phyloP scores from a whole-genome alignment of 1,140 invertebrate genomes.

The Papilio xuthus region DNA sequence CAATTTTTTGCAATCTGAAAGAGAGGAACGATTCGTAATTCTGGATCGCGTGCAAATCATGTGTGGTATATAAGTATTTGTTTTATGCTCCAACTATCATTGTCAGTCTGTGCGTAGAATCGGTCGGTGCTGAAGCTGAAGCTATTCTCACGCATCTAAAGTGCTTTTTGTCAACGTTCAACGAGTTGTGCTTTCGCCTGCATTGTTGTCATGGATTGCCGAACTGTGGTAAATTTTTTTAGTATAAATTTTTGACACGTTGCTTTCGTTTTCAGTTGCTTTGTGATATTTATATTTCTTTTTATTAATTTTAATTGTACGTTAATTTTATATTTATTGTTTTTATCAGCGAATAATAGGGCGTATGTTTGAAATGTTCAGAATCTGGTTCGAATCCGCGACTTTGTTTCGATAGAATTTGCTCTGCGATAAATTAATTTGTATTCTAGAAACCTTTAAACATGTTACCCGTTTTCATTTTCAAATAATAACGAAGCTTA shows the following conservation, averaged over 20 bases:
- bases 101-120: constrained; percentile 43
- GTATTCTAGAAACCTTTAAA: not conserved
- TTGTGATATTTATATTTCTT: not conserved
- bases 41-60: constrained; percentile 48
- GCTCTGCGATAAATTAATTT: not conserved
- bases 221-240: constrained; percentile 66
- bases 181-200: constrained; percentile 60
- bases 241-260: constrained; percentile 9
- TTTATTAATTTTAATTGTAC: too few species aligned
- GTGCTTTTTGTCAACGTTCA: constrained; percentile 49
- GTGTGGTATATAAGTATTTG: constrained; percentile 67
- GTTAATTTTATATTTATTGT: too few species aligned
- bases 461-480: not conserved
- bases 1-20: not conserved
- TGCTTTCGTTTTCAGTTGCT: not conserved
- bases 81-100: constrained; percentile 44
- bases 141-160: constrained; percentile 47
- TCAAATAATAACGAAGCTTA: not conserved
- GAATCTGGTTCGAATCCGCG: not conserved
- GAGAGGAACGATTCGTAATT: not conserved
- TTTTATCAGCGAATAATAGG: not conserved
- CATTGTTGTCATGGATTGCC: constrained; percentile 71
- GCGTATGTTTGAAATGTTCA: not conserved
- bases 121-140: constrained; percentile 23
- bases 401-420: not conserved